These are phyloP conservation scores for Acrocephalus scirpaceus DNA, from an alignment of 2,797 vertebrate genomes.

Conservation along the genomic window DNA sequence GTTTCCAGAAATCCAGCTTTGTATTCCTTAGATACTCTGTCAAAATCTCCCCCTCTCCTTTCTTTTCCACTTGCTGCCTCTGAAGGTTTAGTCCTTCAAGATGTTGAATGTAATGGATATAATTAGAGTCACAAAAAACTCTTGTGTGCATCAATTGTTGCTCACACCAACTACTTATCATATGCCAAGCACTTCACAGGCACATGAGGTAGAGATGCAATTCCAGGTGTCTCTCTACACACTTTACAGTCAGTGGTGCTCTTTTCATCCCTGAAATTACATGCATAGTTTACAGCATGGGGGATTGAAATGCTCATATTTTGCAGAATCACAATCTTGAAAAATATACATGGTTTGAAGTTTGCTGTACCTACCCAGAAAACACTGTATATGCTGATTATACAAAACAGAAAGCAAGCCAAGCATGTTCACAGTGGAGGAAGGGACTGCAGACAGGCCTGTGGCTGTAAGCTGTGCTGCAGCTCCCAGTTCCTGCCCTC, in stretches of 20 bases:
- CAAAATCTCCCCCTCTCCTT: neutral
- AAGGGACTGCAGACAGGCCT: neutral
- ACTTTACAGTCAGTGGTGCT: neutral
- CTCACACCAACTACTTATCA: neutral
- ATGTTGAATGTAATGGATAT: neutral
- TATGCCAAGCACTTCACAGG: neutral
- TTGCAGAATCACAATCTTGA: neutral
- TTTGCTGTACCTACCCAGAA: neutral
- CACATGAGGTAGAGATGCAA: accelerated
- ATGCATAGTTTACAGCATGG: neutral
- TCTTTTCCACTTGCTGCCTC: neutral
- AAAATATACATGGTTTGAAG: neutral
- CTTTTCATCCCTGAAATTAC: neutral
- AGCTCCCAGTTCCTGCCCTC: neutral
- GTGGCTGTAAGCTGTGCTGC: neutral
- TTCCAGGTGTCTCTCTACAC: neutral
- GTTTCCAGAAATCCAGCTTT: conserved; percentile 12
- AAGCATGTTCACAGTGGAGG: accelerated
- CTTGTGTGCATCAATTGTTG: neutral
- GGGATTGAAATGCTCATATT: neutral
- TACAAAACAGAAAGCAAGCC: neutral
- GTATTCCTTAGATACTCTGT: neutral
- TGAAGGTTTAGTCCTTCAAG: neutral
- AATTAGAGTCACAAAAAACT: neutral
- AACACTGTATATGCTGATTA: neutral